Conservation (phyloP, 2,113 vertebrate species). For the Ctenomys sociabilis region DNA sequence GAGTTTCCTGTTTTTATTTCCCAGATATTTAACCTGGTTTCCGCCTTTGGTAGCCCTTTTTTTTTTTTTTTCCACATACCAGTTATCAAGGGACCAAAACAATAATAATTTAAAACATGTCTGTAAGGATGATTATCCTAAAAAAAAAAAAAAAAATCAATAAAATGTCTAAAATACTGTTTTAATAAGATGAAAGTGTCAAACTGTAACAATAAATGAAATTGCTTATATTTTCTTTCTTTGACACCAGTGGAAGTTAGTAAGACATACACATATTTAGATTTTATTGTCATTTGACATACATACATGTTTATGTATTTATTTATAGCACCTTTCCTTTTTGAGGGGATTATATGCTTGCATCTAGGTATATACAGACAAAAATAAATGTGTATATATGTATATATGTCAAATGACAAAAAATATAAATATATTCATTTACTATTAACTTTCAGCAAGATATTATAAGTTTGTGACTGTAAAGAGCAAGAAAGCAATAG, state of each 20-base stretch:
- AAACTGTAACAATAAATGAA: constrained; percentile 7
- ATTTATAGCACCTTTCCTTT: neutral
- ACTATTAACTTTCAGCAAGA: neutral
- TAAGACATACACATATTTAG: constrained; percentile 37
- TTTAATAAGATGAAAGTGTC: neutral
- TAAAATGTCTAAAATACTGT: neutral
- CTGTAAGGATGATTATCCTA: neutral
- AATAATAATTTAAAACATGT: constrained; percentile 57
- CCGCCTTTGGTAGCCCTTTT: constrained; percentile 62
- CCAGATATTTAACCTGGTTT: constrained; percentile 73
- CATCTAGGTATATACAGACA: no score
- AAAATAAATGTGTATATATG: no score
- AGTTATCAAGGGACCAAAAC: constrained; percentile 64
- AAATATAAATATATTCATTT: no score
- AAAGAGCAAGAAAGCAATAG: neutral
- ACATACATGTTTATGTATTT: neutral
- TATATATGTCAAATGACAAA: no score
- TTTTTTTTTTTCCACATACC: neutral
- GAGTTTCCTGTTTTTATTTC: constrained; percentile 83
- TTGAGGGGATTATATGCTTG: no score
- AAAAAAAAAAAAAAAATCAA: neutral
- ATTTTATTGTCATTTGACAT: neutral
- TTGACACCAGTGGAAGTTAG: neutral
- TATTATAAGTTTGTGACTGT: neutral
- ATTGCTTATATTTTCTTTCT: neutral